Conservation (phyloP, 2,888 invertebrate species). For the Venusia cambrica region DNA sequence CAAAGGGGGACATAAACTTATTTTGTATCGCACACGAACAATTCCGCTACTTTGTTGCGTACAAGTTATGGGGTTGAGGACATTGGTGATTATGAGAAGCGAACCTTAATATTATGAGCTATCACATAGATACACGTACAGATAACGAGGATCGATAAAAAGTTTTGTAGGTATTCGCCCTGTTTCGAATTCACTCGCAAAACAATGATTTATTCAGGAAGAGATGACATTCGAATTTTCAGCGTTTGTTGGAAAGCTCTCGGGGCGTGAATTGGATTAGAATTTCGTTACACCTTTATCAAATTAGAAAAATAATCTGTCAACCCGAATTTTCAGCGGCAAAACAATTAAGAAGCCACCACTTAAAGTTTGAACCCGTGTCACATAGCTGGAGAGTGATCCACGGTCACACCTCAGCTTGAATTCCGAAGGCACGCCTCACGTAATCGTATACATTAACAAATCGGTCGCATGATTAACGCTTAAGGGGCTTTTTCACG, state of each 20-base stretch:
- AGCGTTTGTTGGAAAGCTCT: not conserved
- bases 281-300: constrained; percentile 5
- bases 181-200: no score
- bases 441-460: constrained; percentile 25
- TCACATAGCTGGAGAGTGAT: constrained; percentile 29
- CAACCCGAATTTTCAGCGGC: constrained; percentile 8
- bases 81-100: constrained; percentile 29
- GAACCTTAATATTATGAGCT: constrained; percentile 21
- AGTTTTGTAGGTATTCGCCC: no score
- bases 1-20: constrained; percentile 70
- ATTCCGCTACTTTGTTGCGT: constrained; percentile 54
- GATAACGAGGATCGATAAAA: no score
- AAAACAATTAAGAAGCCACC: constrained; percentile 23
- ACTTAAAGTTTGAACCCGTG: constrained; percentile 32
- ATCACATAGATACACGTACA: no score
- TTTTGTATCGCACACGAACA: constrained; percentile 63
- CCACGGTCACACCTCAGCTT: constrained; percentile 24
- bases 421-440: constrained; percentile 21
- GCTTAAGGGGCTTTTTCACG: constrained; percentile 32
- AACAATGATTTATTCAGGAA: no score
- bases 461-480: constrained; percentile 32
- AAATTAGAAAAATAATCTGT: constrained; percentile 11
- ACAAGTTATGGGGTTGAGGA: constrained; percentile 30
- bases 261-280: not conserved
- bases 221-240: not conserved